Evolutionary conservation across 2,113 vertebrate species (phyloP).

Genomic region (Kryptolebias marmoratus): DNA sequence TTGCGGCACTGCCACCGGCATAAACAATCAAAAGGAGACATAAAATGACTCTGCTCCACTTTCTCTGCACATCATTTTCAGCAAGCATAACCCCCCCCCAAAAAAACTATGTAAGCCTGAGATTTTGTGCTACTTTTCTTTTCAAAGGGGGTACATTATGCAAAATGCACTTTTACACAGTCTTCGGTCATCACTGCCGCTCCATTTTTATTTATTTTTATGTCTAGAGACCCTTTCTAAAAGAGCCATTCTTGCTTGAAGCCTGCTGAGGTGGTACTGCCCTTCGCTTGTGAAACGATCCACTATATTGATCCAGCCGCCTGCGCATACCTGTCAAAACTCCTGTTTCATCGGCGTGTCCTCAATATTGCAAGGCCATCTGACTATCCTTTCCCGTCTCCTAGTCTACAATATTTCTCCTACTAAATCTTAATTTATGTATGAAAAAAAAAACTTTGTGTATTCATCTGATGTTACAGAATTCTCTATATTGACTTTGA

Average conservation of each 20-base stretch:
- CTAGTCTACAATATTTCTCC: neutral
- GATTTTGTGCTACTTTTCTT: neutral
- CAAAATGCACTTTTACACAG: neutral
- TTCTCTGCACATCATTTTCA: constrained; percentile 26
- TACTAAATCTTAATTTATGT: neutral
- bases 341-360: neutral
- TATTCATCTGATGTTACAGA: neutral
- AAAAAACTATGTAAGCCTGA: neutral
- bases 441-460: neutral
- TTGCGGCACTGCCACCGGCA: constrained; percentile 20
- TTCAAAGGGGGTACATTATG: constrained; percentile 2
- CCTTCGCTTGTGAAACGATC: neutral
- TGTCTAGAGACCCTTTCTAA: neutral
- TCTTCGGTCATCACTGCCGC: neutral
- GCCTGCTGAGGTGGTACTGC: neutral
- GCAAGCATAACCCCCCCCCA: neutral
- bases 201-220: neutral
- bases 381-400: neutral
- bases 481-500: too few relatives aligned
- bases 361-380: neutral
- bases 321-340: neutral
- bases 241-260: neutral
- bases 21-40: constrained; percentile 20
- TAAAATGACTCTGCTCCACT: constrained; percentile 31
- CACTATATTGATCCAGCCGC: neutral